A percentile compares a stretch with the other conserved stretches of the same genome.
These are phyloP conservation scores for Pangasius larnaudii DNA, from an alignment of 2,797 vertebrate species.

Conservation along the genomic window DNA sequence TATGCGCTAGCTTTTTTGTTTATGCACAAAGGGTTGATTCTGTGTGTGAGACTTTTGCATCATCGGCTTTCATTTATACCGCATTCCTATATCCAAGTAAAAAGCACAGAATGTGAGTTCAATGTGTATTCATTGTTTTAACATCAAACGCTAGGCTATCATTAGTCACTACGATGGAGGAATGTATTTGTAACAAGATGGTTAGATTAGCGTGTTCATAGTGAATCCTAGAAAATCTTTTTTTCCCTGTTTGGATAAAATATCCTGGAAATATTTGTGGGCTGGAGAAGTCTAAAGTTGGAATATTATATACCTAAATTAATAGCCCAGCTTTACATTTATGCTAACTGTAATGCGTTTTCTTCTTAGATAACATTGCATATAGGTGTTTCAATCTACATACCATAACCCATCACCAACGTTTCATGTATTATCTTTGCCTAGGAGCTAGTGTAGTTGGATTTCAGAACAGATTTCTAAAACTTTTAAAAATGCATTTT, in stretches of 20 bases:
- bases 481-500: background rate
- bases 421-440: background rate
- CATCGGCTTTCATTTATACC: background rate
- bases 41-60: background rate
- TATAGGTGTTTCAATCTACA: background rate
- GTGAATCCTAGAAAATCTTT: background rate
- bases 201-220: background rate
- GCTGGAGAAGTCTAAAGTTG: background rate
- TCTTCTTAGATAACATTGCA: background rate
- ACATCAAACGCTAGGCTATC: background rate
- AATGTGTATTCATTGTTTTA: background rate
- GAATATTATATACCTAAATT: background rate
- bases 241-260: background rate
- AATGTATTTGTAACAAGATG: background rate
- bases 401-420: background rate
- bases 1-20: slow-evolving; percentile 32
- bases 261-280: background rate
- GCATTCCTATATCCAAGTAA: background rate
- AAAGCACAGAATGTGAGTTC: background rate
- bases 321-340: background rate
- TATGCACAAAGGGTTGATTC: slow-evolving; percentile 27
- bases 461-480: background rate
- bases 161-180: background rate
- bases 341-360: background rate
- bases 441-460: background rate